These are phyloP conservation scores for Ceratoteleas bidentatus DNA, from an alignment of 1,140 invertebrate genomes.

Conservation along the genomic window DNA sequence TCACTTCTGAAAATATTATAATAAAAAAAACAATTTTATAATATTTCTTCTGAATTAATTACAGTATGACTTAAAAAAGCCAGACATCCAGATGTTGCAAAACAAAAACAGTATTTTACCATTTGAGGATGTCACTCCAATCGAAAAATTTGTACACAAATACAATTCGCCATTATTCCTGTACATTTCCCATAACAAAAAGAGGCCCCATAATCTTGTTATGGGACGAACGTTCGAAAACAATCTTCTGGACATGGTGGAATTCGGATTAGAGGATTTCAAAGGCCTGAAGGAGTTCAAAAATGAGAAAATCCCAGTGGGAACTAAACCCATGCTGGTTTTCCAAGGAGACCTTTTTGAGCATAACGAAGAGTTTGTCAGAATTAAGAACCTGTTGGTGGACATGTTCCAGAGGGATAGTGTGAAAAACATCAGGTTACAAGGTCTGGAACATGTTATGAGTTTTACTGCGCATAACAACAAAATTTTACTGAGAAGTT, in stretches of 20 bases:
- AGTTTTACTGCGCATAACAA: constrained; percentile 88
- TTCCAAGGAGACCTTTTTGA: constrained; percentile 97
- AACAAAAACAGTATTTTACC: constrained; percentile 92
- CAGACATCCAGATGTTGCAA: constrained; percentile 88
- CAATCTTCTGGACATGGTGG: constrained; percentile 96
- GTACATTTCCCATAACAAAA: constrained; percentile 95
- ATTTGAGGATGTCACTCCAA: constrained; percentile 90
- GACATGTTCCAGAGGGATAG: constrained; percentile 97
- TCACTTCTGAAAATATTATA: too few species aligned
- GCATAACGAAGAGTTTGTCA: constrained; percentile 87
- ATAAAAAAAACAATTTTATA: too few species aligned
- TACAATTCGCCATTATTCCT: constrained; percentile 94
- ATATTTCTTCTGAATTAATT: constrained; percentile 36
- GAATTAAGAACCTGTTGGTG: constrained; percentile 93
- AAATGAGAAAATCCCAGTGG: constrained; percentile 88
- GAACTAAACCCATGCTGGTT: constrained; percentile 94
- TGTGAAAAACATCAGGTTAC: constrained; percentile 89
- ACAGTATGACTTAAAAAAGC: constrained; percentile 92
- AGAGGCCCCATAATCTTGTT: constrained; percentile 95
- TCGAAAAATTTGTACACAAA: constrained; percentile 94
- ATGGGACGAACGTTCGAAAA: constrained; percentile 95
- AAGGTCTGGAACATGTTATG: constrained; percentile 96
- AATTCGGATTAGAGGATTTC: constrained; percentile 94
- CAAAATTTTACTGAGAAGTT: too few species aligned
- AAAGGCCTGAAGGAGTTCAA: constrained; percentile 90